Base-by-base conservation (phyloP, 30 jellyfish, hydroid and myxozoan species). In the Pseudorhiza aurosa region DNA sequence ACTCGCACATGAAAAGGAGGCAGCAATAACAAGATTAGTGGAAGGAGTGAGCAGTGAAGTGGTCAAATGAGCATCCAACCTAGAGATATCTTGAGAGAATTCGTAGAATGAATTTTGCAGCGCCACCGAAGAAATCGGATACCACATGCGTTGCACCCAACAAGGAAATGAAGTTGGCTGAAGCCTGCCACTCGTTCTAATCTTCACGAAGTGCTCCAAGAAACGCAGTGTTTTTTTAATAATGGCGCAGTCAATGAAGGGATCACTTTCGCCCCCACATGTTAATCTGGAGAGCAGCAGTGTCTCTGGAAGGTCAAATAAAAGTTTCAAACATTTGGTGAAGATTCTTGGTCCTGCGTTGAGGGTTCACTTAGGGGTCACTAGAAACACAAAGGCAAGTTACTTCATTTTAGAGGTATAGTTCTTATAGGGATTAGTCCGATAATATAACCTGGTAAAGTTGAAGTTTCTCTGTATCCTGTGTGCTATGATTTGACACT, bases 311-410 rank as follows among this genome's bases (percentile, higher is more conserved):
- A 62, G 47, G 62, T 78, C 90, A 1, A 68, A 62, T 30, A 60
- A 55, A 39, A 78, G 90, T 35, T 78, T 78, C 59, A 78, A 78
- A 42, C 90, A 78, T 29, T 75, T 78, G 8, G 82, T 78, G 31
- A 28, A 68, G 24, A 49, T 78, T 0, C 82, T 78, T 62, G 90
- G 82, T 39, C 90, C 90, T 7, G 90, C 75, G 0, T 55, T 78
- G 27, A 62, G 68, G 45, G 90, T 49, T 12, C 90, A 78, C 51
- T 65, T 78, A 4, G 90, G 90, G n/a, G 77, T 60, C 4, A 50
- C 65, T 15, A 71, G 90, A 11, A 68, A 78, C 2, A 56, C 50
- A 31, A 78, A 78, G 90, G 90, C 49, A 35, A 4, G 55, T 9
- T 26, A 26, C 17, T 49, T 2, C 5, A 12, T 49, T 4, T 49